Percentiles rank a stretch among this genome's conserved stretches.
Evolutionary conservation across 2,113 vertebrate species (phyloP).

Genomic region (Elaphurus davidianus): DNA sequence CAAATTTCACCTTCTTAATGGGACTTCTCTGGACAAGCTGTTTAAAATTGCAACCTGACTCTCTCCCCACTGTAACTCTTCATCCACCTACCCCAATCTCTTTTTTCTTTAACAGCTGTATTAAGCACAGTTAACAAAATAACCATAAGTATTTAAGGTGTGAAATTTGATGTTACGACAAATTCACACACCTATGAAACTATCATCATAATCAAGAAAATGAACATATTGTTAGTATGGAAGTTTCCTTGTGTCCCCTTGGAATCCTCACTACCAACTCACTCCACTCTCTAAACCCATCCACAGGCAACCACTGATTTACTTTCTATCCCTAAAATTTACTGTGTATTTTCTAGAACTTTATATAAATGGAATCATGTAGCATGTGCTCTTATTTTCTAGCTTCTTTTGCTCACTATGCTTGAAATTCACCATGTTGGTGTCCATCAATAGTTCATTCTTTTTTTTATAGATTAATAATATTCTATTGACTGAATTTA

Average conservation of each 20-base stretch:
- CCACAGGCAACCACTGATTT: neutral
- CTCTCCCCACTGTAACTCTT: neutral
- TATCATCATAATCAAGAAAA: neutral
- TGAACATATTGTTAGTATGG: neutral
- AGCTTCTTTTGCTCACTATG: neutral
- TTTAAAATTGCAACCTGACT: neutral
- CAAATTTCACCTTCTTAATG: neutral
- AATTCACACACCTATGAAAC: neutral
- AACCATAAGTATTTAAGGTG: neutral
- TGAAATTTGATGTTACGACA: neutral
- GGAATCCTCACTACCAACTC: neutral
- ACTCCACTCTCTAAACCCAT: neutral
- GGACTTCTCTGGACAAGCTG: neutral
- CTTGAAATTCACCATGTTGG: neutral
- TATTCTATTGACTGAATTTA: neutral
- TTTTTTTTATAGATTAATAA: neutral
- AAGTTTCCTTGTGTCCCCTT: neutral
- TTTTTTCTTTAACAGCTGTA: neutral
- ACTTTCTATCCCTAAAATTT: neutral
- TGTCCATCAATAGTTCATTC: neutral
- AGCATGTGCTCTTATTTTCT: neutral
- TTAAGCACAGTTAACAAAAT: neutral
- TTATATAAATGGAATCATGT: neutral
- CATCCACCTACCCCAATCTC: neutral
- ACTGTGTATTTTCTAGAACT: neutral